Evolutionary conservation across 2,888 invertebrate genomes (phyloP).

Genomic region (Luffia ferchaultella): DNA sequence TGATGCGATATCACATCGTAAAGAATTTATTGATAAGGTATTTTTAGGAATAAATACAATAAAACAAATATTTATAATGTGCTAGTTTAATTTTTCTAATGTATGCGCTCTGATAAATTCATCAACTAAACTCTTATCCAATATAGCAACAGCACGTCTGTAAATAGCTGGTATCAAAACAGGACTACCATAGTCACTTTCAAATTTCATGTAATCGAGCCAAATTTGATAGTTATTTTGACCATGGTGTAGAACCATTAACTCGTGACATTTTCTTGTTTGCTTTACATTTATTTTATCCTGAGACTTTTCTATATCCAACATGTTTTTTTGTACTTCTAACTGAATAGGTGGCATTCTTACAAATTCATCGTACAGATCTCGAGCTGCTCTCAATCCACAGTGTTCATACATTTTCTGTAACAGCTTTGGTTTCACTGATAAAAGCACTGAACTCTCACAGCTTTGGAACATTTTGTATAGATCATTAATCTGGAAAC

Average conservation of each 20-base stretch:
- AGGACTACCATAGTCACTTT: conserved; percentile 68
- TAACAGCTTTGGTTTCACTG: conserved; percentile 68
- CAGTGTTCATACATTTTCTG: conserved; percentile 59
- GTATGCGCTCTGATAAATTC: conserved; percentile 62
- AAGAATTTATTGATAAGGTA: not conserved
- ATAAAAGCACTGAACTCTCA: conserved; percentile 50
- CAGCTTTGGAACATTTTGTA: conserved; percentile 49
- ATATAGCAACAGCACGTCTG: conserved; percentile 67
- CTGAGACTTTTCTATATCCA: conserved; percentile 56
- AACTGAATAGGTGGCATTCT: conserved; percentile 66
- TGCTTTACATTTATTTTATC: conserved; percentile 46
- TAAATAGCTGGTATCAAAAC: conserved; percentile 64
- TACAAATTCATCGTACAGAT: conserved; percentile 68
- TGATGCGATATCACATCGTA: conserved; percentile 1
- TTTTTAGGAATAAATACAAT: not conserved
- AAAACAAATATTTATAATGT: not conserved
- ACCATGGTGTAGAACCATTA: conserved; percentile 73
- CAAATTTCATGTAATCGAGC: conserved; percentile 77
- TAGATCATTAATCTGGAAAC: conserved; percentile 42
- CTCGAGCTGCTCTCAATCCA: conserved; percentile 67
- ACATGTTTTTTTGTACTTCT: conserved; percentile 71
- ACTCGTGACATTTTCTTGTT: conserved; percentile 69
- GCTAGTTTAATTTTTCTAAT: conserved; percentile 25
- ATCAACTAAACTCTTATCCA: conserved; percentile 61
- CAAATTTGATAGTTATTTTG: conserved; percentile 71